Conservation (phyloP, 2,888 invertebrate species). For the Conistra vaccinii region DNA sequence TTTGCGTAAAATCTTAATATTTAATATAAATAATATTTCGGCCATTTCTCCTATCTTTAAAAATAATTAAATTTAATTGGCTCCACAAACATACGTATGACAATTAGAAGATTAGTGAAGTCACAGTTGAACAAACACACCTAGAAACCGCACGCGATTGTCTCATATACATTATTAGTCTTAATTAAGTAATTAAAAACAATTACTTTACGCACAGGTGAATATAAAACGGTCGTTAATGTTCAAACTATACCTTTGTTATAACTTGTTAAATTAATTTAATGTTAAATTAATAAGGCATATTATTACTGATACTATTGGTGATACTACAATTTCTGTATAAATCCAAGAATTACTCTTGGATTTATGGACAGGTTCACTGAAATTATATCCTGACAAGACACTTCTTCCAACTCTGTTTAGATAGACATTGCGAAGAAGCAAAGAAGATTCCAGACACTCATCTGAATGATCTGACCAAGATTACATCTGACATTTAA, state of each 20-base stretch:
- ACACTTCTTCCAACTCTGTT: neutral
- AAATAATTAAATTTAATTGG: conserved; percentile 11
- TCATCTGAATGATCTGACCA: neutral
- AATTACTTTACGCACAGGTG: conserved; percentile 14
- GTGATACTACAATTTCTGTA: neutral
- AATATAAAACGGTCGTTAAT: neutral
- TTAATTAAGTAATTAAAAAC: conserved; percentile 59
- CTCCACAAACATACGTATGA: conserved; percentile 18
- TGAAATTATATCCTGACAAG: neutral
- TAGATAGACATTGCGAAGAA: neutral
- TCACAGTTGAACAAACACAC: conserved; percentile 54
- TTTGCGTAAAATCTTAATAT: neutral
- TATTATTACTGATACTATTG: no score
- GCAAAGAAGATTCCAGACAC: no score
- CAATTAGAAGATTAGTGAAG: conserved; percentile 42
- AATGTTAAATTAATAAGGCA: neutral
- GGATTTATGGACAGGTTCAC: neutral
- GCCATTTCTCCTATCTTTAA: neutral
- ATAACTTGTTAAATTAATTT: neutral
- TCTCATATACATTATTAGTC: conserved; percentile 43
- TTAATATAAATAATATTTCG: neutral
- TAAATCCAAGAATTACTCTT: no score
- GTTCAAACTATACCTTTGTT: neutral
- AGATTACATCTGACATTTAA: neutral
- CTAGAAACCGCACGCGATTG: conserved; percentile 58